phyloP scores from a whole-genome alignment of 2,797 vertebrate genomes.

The Xenops minutus region DNA sequence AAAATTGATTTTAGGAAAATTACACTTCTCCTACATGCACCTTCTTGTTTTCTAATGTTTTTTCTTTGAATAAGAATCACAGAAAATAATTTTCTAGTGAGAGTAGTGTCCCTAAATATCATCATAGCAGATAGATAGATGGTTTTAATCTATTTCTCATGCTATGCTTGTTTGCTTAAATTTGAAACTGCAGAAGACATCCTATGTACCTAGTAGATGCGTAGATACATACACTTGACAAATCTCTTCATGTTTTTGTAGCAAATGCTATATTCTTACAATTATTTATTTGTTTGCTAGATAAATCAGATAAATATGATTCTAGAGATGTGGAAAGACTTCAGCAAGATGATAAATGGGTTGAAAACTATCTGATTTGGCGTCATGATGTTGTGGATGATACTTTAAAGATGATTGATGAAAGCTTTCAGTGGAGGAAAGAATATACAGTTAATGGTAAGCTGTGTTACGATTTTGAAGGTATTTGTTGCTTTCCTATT shows the following conservation, averaged over 20 bases:
- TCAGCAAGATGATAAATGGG: slow-evolving; percentile 83
- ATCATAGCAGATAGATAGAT: neutral
- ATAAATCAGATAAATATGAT: slow-evolving; percentile 89
- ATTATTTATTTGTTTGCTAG: slow-evolving; percentile 70
- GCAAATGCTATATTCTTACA: neutral
- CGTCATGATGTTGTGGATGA: slow-evolving; percentile 86
- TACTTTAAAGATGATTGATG: slow-evolving; percentile 95
- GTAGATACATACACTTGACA: neutral
- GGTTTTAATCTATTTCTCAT: neutral
- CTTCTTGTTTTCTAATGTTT: neutral
- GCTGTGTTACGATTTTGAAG: neutral
- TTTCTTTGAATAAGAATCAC: neutral
- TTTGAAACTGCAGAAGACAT: neutral
- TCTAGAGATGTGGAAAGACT: slow-evolving; percentile 90
- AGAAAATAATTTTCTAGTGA: neutral
- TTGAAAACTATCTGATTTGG: slow-evolving; percentile 88
- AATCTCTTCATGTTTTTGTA: neutral
- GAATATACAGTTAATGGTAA: slow-evolving; percentile 90
- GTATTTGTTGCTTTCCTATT: neutral
- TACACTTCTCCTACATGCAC: neutral
- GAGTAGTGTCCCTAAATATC: neutral
- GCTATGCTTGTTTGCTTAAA: neutral
- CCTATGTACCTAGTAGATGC: neutral
- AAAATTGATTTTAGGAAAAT: neutral
- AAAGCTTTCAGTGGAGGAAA: slow-evolving; percentile 95